Percentiles rank a stretch among this genome's conserved stretches.
phyloP scores from a whole-genome alignment of 2,113 vertebrate genomes.

The Leptobrachium ailaonicum region DNA sequence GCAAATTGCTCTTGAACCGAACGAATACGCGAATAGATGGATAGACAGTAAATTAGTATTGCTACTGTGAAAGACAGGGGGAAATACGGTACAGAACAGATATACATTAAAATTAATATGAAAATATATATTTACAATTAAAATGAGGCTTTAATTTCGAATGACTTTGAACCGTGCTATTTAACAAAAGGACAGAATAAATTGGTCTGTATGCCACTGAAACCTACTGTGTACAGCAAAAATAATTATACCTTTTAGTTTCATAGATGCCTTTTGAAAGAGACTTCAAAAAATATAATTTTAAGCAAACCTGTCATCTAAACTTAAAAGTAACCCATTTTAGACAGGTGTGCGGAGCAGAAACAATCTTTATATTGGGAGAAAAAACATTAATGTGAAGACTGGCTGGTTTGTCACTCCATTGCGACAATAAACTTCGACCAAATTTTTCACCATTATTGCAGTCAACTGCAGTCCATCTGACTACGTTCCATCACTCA shows the following conservation, averaged over 20 bases:
- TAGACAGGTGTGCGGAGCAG: too few relatives aligned
- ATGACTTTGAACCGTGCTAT: conserved; percentile 34
- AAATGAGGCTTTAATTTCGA: conserved; percentile 38
- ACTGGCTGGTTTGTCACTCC: too few relatives aligned
- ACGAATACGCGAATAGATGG: conserved; percentile 36
- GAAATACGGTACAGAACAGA: neutral
- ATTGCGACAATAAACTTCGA: too few relatives aligned
- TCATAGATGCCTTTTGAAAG: neutral
- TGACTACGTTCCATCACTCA: too few relatives aligned
- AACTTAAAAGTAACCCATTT: too few relatives aligned
- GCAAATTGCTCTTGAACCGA: conserved; percentile 42
- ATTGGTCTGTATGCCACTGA: neutral
- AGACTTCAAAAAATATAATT: too few relatives aligned
- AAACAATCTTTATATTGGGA: too few relatives aligned
- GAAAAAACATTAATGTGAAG: too few relatives aligned
- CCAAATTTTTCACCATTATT: too few relatives aligned
- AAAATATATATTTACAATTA: conserved; percentile 36
- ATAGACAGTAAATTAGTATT: conserved; percentile 40
- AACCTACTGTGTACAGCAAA: conserved; percentile 7
- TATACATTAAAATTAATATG: conserved; percentile 13
- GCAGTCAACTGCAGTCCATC: too few relatives aligned
- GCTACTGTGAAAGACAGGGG: conserved; percentile 19
- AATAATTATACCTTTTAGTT: neutral
- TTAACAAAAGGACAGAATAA: conserved; percentile 15
- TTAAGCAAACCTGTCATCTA: too few relatives aligned